Percentiles rank a stretch among this genome's conserved stretches.
phyloP scores from a whole-genome alignment of 2,113 vertebrate species.

The Paracanthobrama guichenoti region DNA sequence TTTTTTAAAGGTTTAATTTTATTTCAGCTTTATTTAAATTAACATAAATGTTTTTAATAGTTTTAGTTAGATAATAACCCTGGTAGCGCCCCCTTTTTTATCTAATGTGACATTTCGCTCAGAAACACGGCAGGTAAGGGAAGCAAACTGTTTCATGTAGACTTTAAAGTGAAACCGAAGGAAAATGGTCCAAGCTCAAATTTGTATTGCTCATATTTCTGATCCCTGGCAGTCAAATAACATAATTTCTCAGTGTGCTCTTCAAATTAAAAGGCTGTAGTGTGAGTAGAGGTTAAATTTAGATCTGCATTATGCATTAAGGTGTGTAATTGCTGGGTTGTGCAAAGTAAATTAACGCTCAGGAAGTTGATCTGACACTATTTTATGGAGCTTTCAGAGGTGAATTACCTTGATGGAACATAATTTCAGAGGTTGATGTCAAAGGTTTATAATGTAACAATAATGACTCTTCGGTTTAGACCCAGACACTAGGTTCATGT shows the following conservation, averaged over 20 bases:
- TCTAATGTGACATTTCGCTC: too few species aligned
- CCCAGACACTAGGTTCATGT: not conserved
- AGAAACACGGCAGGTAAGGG: too few species aligned
- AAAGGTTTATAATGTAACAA: slow-evolving; percentile 39
- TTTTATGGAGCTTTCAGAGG: slow-evolving; percentile 16
- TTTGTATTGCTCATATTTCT: slow-evolving; percentile 47
- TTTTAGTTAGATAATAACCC: too few species aligned
- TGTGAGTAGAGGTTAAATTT: slow-evolving; percentile 41
- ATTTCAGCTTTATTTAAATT: too few species aligned
- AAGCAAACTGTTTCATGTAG: too few species aligned
- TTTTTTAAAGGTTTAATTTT: too few species aligned
- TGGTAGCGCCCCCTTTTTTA: too few species aligned
- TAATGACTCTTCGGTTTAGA: slow-evolving; percentile 9
- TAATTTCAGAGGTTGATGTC: slow-evolving; percentile 23
- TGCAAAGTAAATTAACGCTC: slow-evolving; percentile 31
- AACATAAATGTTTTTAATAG: too few species aligned
- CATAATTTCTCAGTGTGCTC: slow-evolving; percentile 38
- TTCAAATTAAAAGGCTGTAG: slow-evolving; percentile 53
- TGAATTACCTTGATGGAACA: slow-evolving; percentile 32
- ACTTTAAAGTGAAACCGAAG: slow-evolving; percentile 56
- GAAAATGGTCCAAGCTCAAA: slow-evolving; percentile 53
- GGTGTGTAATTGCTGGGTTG: slow-evolving; percentile 28
- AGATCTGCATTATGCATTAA: slow-evolving; percentile 22
- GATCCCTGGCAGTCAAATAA: slow-evolving; percentile 53
- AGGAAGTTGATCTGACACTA: slow-evolving; percentile 29